A percentile compares a stretch with the other conserved stretches of the same genome.
Evolutionary conservation across 1,140 invertebrate genomes (phyloP).

Genomic region (Drosophila funebris): DNA sequence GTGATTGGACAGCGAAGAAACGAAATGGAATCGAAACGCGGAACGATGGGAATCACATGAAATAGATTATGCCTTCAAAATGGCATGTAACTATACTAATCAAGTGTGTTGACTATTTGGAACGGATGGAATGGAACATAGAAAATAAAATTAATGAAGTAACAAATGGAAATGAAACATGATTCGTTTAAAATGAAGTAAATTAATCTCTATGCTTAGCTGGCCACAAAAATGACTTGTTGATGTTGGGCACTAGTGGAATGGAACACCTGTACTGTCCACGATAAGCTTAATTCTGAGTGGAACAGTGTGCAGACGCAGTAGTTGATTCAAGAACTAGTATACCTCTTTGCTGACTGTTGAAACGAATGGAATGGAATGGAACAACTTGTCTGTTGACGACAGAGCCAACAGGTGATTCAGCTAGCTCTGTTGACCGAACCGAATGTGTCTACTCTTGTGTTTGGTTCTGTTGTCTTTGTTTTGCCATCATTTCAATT

Average conservation of each 20-base stretch:
- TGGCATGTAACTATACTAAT: too few species aligned
- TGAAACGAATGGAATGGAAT: slow-evolving; percentile 2
- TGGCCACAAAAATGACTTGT: too few species aligned
- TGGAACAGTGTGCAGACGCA: too few species aligned
- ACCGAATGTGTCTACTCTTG: not conserved
- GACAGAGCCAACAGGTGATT: not conserved
- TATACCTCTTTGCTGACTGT: too few species aligned
- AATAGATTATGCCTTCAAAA: too few species aligned
- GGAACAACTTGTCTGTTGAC: not conserved
- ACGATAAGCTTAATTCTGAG: too few species aligned
- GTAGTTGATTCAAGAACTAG: too few species aligned
- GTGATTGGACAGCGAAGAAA: not conserved
- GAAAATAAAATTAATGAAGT: too few species aligned
- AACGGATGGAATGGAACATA: not conserved
- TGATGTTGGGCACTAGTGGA: too few species aligned
- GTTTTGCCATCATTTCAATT: slow-evolving; percentile 64
- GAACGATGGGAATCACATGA: not conserved
- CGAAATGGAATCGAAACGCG: slow-evolving; percentile 14
- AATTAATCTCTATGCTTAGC: too few species aligned
- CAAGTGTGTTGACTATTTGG: not conserved
- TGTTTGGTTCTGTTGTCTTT: slow-evolving; percentile 24
- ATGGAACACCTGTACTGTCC: not conserved
- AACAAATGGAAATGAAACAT: not conserved
- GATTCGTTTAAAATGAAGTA: too few species aligned
- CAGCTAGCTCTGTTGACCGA: not conserved